Evolutionary conservation across 2,113 vertebrate genomes (phyloP).

Genomic region (Ageneiosus marmoratus): DNA sequence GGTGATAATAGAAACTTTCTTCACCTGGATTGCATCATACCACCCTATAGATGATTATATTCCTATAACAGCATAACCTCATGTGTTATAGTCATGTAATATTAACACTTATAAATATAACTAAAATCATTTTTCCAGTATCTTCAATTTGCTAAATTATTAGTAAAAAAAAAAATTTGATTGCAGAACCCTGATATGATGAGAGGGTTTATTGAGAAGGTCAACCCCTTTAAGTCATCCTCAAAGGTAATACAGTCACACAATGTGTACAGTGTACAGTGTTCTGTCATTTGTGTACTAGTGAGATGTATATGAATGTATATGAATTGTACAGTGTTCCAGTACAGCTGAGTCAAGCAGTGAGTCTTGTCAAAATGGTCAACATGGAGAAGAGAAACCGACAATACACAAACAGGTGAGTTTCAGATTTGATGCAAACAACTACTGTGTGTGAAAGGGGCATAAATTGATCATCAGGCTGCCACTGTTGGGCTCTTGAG

Average conservation of each 20-base stretch:
- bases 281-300: neutral
- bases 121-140: no score
- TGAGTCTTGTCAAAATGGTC: slow-evolving; percentile 27
- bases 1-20: no score
- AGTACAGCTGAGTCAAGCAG: neutral
- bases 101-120: no score
- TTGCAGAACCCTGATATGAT: slow-evolving; percentile 55
- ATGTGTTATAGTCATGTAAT: no score
- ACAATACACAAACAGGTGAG: slow-evolving; percentile 53
- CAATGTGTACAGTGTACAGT: neutral
- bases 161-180: no score
- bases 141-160: neutral
- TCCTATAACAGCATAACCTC: no score
- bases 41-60: no score
- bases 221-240: slow-evolving; percentile 63
- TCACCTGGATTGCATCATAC: no score
- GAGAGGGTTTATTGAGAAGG: slow-evolving; percentile 60
- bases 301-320: neutral
- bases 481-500: no score
- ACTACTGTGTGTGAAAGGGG: no score
- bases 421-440: no score
- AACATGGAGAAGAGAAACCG: neutral
- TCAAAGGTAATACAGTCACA: slow-evolving; percentile 56
- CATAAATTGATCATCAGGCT: no score
- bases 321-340: neutral